These are phyloP conservation scores for Acinonyx jubatus DNA, from an alignment of 2,113 vertebrate genomes.

Conservation along the genomic window DNA sequence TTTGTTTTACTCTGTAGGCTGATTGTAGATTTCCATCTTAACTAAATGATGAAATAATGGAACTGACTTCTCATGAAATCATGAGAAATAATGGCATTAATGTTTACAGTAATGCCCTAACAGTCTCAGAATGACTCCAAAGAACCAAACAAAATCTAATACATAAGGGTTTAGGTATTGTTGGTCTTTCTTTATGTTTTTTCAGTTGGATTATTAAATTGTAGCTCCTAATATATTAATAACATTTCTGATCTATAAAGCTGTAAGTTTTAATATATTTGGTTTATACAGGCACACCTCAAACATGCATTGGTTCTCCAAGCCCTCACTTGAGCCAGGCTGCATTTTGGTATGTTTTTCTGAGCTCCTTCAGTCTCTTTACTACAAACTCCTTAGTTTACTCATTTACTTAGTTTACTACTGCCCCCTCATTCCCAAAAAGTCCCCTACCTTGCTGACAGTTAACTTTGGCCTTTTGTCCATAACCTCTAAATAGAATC, in stretches of 20 bases:
- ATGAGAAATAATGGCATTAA: conserved; percentile 61
- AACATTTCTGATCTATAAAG: neutral
- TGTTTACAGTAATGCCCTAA: neutral
- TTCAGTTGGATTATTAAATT: conserved; percentile 58
- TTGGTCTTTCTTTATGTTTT: conserved; percentile 27
- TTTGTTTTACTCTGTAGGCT: conserved; percentile 48
- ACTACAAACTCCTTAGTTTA: neutral
- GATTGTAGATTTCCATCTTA: conserved; percentile 74
- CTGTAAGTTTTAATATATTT: neutral
- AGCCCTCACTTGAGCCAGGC: neutral
- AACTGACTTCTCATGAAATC: conserved; percentile 72
- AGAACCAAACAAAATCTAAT: conserved; percentile 59
- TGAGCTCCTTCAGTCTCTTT: neutral
- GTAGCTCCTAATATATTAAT: neutral
- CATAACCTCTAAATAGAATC: neutral
- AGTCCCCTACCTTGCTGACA: neutral
- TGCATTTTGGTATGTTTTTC: neutral
- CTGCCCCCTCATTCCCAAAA: fast-evolving
- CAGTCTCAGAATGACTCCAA: conserved; percentile 30
- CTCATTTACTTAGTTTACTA: no score
- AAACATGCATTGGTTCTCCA: neutral
- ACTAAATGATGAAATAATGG: conserved; percentile 74
- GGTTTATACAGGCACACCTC: neutral
- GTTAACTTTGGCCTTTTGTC: neutral
- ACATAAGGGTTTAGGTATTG: conserved; percentile 42